A percentile compares a stretch with the other conserved stretches of the same genome.
Evolutionary conservation across 1,140 invertebrate genomes (phyloP).

Genomic region (Lordiphosa stackelbergi): DNA sequence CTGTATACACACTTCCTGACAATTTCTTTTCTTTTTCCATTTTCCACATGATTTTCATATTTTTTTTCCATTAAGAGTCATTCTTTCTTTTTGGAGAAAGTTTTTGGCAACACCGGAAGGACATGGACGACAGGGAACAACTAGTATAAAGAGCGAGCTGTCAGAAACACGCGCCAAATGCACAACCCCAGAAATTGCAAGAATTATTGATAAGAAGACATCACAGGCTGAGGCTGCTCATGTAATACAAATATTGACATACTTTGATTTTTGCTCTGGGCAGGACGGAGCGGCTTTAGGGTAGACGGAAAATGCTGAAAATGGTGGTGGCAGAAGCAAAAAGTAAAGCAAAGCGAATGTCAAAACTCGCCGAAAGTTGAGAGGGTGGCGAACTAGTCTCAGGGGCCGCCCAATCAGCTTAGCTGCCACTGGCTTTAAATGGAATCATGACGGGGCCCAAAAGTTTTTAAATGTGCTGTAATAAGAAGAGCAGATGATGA

Average conservation of each 20-base stretch:
- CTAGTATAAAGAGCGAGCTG: constrained; percentile 39
- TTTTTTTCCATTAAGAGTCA: no score
- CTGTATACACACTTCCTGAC: no score
- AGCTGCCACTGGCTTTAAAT: constrained; percentile 9
- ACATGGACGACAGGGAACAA: constrained; percentile 1
- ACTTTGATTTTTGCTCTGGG: constrained; percentile 56
- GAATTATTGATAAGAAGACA: constrained; percentile 64
- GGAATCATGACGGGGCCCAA: background rate
- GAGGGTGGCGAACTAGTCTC: constrained; percentile 26
- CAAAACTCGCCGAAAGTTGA: constrained; percentile 54
- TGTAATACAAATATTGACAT: constrained; percentile 73
- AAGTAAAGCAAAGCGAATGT: constrained; percentile 55
- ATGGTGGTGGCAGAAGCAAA: constrained; percentile 15
- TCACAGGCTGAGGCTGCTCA: constrained; percentile 39
- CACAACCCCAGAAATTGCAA: constrained; percentile 18
- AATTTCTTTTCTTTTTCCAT: no score
- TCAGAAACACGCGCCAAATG: constrained; percentile 58
- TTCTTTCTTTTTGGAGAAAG: constrained; percentile 18
- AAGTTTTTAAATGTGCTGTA: constrained; percentile 22
- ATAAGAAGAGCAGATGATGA: constrained; percentile 43
- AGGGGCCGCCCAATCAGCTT: constrained; percentile 57
- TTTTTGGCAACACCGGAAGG: constrained; percentile 38
- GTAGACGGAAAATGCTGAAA: constrained; percentile 28
- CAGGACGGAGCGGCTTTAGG: constrained; percentile 2
- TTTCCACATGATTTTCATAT: no score